phyloP scores from a whole-genome alignment of 1,140 invertebrate genomes.

The Aphaenogaster floridana region DNA sequence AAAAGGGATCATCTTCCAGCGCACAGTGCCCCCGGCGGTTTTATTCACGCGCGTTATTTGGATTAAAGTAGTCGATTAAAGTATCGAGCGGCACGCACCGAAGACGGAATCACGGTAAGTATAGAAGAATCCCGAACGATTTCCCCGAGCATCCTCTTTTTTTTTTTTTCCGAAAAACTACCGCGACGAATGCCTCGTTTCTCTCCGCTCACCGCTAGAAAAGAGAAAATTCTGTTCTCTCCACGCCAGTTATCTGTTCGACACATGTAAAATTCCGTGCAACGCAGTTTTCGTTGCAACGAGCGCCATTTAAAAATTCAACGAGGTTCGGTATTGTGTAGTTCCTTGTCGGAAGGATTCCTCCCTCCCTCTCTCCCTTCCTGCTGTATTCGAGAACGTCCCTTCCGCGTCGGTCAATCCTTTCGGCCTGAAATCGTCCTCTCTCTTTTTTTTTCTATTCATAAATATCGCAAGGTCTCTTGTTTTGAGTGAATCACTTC shows the following conservation, averaged over 20 bases:
- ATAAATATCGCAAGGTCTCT: background rate
- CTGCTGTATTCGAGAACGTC: background rate
- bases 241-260: too few species aligned
- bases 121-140: constrained; percentile 2
- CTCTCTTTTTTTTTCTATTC: background rate
- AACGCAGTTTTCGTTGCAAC: constrained; percentile 10
- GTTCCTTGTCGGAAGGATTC: constrained; percentile 5
- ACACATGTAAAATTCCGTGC: background rate
- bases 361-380: background rate
- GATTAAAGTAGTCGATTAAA: constrained; percentile 60
- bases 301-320: constrained; percentile 20
- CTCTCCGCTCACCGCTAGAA: background rate
- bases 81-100: background rate
- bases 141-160: background rate
- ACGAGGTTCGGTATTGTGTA: background rate
- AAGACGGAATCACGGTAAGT: constrained; percentile 29
- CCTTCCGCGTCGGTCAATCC: constrained; percentile 15
- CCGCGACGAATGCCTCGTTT: background rate
- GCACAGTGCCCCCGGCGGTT: constrained; percentile 29
- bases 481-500: background rate
- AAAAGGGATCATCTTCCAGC: constrained; percentile 43
- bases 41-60: constrained; percentile 68
- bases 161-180: too few species aligned
- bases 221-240: background rate
- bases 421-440: constrained; percentile 12